Evolutionary conservation across 2,888 invertebrate genomes (phyloP), one percentile per base, ranked within the genome.

Genomic region (Ophion ventricosus): DNA sequence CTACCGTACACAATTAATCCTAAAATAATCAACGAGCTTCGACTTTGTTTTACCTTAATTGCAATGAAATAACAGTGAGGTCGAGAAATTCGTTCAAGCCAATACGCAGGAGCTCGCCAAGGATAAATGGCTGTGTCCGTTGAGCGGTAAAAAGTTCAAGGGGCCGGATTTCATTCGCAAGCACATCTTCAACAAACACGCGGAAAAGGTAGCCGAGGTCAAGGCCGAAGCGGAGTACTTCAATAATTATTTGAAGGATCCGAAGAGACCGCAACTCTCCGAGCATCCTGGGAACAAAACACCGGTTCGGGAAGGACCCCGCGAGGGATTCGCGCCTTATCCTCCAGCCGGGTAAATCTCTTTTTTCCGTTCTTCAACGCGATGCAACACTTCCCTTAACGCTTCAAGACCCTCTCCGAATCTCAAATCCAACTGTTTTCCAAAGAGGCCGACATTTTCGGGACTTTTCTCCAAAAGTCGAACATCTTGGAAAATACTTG

Each of bases 141-240:
- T 99, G 10, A 99, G 99, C 78, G 99, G 99, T 0, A 99, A 99
- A 93, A 99, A 99, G 93, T 99, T 99, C 94, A 99, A 99, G 93
- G 97, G 99, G 0, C 99, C 99, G 0, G 99, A 99, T 93, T 99
- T 99, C 94, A 99, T 99, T 43, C 96, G 98, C 84, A 99, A 99
- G 93, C 99, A 99, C 93, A 98, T 99, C 87, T 97, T 98, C 92
- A 99, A 99, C 93, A 99, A 99, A 92, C 99, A 99, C 91, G 96
- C 94, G 0, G 99, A 99, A 91, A 99, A 99, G 94, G 97, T 99
- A 63, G 98, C 99, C 57, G 99, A 99, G 94, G 99, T 99, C 0
- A 97, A 97, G 87, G 98, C 98, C 91, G 99, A 99, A 94, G 99
- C 99, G 80, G 96, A 98, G 90, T 99, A 98, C 94, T 99, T 99